Percentiles rank a stretch among this genome's conserved stretches.
Evolutionary conservation across 1,140 invertebrate species (phyloP).

Genomic region (Megathymus violae): DNA sequence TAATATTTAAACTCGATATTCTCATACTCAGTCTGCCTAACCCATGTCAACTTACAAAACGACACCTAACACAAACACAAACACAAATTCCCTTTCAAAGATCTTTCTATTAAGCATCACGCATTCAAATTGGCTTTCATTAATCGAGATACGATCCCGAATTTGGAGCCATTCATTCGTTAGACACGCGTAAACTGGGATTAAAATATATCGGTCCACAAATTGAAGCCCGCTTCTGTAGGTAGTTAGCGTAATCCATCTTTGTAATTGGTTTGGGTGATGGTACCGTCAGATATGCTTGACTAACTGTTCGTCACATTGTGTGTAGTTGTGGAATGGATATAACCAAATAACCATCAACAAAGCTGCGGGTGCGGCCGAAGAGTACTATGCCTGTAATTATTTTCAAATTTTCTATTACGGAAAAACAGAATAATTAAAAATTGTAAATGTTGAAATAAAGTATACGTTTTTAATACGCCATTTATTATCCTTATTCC

Average conservation of each 20-base stretch:
- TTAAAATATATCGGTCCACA: conserved; percentile 74
- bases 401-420: no score
- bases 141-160: conserved; percentile 47
- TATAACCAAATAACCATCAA: no score
- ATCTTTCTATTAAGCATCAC: conserved; percentile 35
- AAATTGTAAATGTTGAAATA: no score
- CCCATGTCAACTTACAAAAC: conserved; percentile 19
- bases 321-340: conserved; percentile 10
- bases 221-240: conserved; percentile 67
- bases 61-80: conserved; percentile 16
- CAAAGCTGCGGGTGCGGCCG: no score
- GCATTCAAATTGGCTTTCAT: conserved; percentile 51
- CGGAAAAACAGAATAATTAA: no score
- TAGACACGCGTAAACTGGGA: conserved; percentile 67
- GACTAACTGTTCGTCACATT: conserved; percentile 29
- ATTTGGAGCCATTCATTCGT: conserved; percentile 60
- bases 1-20: no score
- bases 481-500: no score
- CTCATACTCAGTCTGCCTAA: no score
- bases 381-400: no score
- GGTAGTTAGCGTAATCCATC: conserved; percentile 61
- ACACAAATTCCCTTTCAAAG: conserved; percentile 35
- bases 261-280: conserved; percentile 63
- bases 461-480: no score
- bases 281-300: conserved; percentile 37